Percentiles rank a stretch among this genome's conserved stretches.
Conservation (phyloP, 2,797 vertebrate species). For the Cyclura pinguis region DNA sequence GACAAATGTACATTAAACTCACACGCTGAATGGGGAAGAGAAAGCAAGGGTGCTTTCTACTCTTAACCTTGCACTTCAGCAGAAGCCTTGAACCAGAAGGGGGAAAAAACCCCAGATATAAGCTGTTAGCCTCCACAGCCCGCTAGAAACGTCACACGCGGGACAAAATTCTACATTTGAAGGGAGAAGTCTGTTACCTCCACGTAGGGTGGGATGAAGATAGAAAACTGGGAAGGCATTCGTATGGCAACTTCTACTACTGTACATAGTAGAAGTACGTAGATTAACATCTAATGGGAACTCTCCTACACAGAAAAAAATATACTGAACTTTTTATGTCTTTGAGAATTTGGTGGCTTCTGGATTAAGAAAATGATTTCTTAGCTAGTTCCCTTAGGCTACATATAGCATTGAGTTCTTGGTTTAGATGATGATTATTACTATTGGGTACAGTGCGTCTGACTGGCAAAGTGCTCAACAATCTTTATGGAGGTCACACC, state of each 20-base stretch:
- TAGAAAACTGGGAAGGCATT: conserved; percentile 14
- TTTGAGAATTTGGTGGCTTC: background rate
- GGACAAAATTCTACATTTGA: conserved; percentile 18
- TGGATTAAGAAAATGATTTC: conserved; percentile 56
- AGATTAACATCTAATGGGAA: background rate
- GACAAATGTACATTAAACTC: background rate
- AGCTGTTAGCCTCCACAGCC: conserved; percentile 9
- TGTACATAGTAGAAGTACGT: too few relatives aligned
- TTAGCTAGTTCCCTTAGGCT: conserved; percentile 63
- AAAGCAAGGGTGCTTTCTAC: background rate
- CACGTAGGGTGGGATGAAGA: background rate
- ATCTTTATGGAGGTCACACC: background rate
- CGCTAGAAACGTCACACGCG: conserved; percentile 10
- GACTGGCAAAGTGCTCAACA: background rate
- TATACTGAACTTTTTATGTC: conserved; percentile 31
- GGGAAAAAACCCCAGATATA: background rate
- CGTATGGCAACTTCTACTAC: background rate
- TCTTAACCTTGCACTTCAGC: background rate
- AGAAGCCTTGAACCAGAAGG: background rate
- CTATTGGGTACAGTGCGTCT: background rate
- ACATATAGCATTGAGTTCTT: conserved; percentile 47
- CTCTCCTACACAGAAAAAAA: conserved; percentile 33
- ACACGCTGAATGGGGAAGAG: background rate
- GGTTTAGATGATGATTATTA: conserved; percentile 64
- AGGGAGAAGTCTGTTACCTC: conserved; percentile 46